A percentile compares a stretch with the other conserved stretches of the same genome.
Conservation (phyloP, 2,113 vertebrate genomes). For the Empidonax traillii region DNA sequence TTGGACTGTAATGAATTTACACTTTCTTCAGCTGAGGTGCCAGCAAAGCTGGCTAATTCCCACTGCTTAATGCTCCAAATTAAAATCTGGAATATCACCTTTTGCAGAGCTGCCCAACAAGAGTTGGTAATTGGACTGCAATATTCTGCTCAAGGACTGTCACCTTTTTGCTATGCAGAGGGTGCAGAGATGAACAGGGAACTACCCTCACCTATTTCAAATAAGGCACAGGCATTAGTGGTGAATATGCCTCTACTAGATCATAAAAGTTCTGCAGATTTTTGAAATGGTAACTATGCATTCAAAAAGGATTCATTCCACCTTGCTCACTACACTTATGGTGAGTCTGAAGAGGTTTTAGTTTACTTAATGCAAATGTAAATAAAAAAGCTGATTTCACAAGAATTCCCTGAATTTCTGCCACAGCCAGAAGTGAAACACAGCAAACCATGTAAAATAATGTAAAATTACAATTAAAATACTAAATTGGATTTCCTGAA, state of each 20-base stretch:
- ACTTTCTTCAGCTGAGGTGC: not conserved
- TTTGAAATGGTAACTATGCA: not conserved
- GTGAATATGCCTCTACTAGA: not conserved
- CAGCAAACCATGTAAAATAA: not conserved
- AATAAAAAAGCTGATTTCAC: not conserved
- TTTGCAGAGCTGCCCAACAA: not conserved
- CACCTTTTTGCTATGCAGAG: not conserved
- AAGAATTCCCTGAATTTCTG: not conserved
- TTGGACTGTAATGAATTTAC: not conserved
- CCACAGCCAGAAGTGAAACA: not conserved
- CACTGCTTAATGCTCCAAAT: not conserved
- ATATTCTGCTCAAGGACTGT: not conserved
- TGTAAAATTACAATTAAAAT: not conserved
- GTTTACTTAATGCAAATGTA: not conserved
- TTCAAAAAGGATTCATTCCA: not conserved
- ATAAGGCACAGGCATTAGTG: not conserved
- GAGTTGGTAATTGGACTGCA: accelerated
- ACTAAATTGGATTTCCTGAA: not conserved
- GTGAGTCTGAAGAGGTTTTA: not conserved
- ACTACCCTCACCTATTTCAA: not conserved
- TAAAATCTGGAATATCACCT: not conserved
- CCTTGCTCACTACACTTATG: not conserved
- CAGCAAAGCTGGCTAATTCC: not conserved
- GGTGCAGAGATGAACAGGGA: not conserved
- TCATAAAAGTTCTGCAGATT: not conserved